Evolutionary conservation across 2,113 vertebrate genomes (phyloP), one percentile per base, ranked within the genome.

Genomic region (Psophia crepitans): DNA sequence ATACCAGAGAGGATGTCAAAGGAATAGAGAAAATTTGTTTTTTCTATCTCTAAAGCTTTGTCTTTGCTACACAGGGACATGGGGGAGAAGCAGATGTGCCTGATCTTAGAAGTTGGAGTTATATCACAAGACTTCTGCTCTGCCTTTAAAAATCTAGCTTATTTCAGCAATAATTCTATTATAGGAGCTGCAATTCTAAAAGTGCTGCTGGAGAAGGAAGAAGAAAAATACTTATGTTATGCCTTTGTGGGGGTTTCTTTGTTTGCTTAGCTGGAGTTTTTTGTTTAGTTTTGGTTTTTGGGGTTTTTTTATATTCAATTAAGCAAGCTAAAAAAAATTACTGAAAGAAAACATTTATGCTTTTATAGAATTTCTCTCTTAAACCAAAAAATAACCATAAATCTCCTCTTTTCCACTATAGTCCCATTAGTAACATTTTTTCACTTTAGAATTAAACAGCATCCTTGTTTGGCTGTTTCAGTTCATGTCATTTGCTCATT

Each of bases 21-120:
- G 35, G 41, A 91, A 90, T 56, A 56, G 32, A 18, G 9, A 80
- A 79, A 53, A 56, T 89, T 79, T 78, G 3, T 15, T 77, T 86
- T 68, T 77, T 26, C 44, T 24, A 48, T 12, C 24, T 91, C 58
- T 56, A 85, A 93, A 92, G 58, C 16, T 73, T 91, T 91, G 27
- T 65, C 28, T 90, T 87, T 82, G 5, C 18, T 87, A 68, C 57
- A 84, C 18, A 51, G 28, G 21, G 39, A 43, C 53, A 17, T 7
- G 13, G 5, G 51, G n/a, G 32, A 91, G n/a, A 81, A 70, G 32
- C 2, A 92, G 49, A 73, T 0, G 0, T 70, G 32, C 7, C 32
- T 94, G 16, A 54, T 75, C 23, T 60, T 43, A 33, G 14, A 3
- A 2, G 1, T 60, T 54, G 18, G 14, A 82, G 16, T 68, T 57